These are phyloP conservation scores for Conomelus anceps DNA, from an alignment of 2,888 invertebrate genomes.

Conservation along the genomic window DNA sequence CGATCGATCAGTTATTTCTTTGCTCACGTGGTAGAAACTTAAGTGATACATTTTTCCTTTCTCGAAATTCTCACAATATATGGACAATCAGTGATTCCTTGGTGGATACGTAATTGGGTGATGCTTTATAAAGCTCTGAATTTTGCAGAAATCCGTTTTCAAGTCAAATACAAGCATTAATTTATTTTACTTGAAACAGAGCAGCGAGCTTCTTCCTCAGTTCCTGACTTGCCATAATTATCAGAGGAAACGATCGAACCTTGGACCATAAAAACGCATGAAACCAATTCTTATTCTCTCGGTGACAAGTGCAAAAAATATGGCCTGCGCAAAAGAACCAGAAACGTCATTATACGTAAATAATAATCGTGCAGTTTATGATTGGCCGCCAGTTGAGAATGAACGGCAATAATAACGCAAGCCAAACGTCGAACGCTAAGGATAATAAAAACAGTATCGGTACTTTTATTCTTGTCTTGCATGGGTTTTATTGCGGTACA, in stretches of 20 bases:
- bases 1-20: no score
- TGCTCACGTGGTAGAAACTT: no score
- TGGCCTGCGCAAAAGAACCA: neutral
- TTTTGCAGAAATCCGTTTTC: neutral
- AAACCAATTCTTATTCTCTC: neutral
- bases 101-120: no score
- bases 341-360: neutral
- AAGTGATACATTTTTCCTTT: no score
- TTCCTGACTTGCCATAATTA: neutral
- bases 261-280: neutral
- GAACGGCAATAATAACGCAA: neutral
- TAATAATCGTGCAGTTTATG: neutral
- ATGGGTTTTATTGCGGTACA: neutral
- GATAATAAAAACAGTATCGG: neutral
- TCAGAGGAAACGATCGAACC: neutral
- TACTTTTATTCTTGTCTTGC: neutral
- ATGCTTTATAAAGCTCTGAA: no score
- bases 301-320: neutral
- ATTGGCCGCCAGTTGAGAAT: neutral
- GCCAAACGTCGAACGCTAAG: neutral
- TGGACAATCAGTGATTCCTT: no score
- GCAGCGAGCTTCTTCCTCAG: neutral
- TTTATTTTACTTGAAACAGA: neutral
- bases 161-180: neutral
- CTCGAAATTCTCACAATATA: no score